Conservation (phyloP, 2,113 vertebrate genomes). For the Chaetorhynchus papuensis region DNA sequence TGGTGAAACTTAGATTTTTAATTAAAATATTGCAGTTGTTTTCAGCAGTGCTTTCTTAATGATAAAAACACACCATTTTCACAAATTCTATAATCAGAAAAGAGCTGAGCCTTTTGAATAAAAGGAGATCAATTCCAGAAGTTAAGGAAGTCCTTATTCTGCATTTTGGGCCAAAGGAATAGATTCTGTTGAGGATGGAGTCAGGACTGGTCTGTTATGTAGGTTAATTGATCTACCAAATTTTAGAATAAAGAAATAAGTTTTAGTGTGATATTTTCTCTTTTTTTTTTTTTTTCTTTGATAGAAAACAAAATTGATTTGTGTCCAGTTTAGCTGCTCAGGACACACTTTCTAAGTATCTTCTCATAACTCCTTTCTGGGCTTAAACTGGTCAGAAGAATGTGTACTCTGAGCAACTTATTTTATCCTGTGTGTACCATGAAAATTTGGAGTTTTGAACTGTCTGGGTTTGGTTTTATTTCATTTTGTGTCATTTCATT, state of each 20-base stretch:
- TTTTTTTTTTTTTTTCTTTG: neutral
- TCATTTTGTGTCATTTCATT: neutral
- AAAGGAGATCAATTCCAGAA: neutral
- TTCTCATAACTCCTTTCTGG: neutral
- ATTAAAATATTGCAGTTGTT: neutral
- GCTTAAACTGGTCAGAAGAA: neutral
- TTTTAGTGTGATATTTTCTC: neutral
- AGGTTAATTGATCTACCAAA: neutral
- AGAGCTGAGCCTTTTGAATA: neutral
- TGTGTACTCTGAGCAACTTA: neutral
- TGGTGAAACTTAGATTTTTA: neutral
- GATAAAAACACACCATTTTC: neutral
- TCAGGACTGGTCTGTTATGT: neutral
- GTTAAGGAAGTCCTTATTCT: neutral
- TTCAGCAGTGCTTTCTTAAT: neutral
- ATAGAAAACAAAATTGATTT: neutral
- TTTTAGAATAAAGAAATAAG: neutral
- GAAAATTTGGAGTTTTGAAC: neutral
- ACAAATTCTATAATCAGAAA: neutral
- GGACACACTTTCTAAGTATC: rapidly evolving
- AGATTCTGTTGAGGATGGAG: neutral
- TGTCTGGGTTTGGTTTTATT: neutral
- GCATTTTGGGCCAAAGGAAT: neutral
- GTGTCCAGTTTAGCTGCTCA: neutral
- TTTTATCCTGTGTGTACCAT: neutral